Percentiles rank a stretch among this genome's conserved stretches.
These are phyloP conservation scores for Verasper variegatus DNA, from an alignment of 2,113 vertebrate species.

Conservation along the genomic window DNA sequence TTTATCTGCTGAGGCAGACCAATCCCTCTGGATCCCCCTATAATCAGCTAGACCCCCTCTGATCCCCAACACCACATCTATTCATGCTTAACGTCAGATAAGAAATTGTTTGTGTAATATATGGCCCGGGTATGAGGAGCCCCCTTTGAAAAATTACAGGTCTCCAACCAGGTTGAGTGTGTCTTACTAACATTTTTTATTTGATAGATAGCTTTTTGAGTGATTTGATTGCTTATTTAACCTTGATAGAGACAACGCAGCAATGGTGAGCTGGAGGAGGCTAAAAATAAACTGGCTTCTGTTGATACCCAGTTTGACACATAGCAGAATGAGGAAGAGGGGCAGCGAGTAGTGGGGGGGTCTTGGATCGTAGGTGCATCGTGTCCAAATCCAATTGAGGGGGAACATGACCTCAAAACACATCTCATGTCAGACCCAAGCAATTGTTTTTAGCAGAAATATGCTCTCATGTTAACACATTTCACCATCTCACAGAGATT, in stretches of 20 bases:
- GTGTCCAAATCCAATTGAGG: conserved; percentile 29
- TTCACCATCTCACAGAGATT: conserved; percentile 16
- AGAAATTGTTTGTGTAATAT: conserved; percentile 73
- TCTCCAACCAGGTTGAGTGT: conserved; percentile 40
- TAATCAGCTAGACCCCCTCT: conserved; percentile 74
- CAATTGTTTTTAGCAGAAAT: conserved; percentile 29
- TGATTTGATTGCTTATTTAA: conserved; percentile 81
- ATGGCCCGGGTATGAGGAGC: conserved; percentile 41
- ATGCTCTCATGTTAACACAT: conserved; percentile 8
- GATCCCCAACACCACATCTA: conserved; percentile 65
- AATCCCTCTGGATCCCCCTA: conserved; percentile 69
- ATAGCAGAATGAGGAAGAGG: conserved; percentile 7
- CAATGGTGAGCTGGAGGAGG: conserved; percentile 26
- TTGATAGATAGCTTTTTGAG: conserved; percentile 72
- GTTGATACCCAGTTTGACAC: conserved; percentile 40
- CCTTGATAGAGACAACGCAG: conserved; percentile 70
- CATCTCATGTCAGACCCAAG: background rate
- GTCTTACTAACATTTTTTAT: conserved; percentile 25
- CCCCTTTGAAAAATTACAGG: conserved; percentile 66
- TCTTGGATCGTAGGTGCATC: conserved; percentile 9
- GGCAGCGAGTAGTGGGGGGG: background rate
- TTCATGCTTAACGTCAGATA: conserved; percentile 75
- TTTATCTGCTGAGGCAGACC: conserved; percentile 73
- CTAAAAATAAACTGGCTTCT: conserved; percentile 54
- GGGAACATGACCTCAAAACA: conserved; percentile 34